These are phyloP conservation scores for Pollachius pollachius DNA, from an alignment of 2,113 vertebrate species.

Conservation along the genomic window DNA sequence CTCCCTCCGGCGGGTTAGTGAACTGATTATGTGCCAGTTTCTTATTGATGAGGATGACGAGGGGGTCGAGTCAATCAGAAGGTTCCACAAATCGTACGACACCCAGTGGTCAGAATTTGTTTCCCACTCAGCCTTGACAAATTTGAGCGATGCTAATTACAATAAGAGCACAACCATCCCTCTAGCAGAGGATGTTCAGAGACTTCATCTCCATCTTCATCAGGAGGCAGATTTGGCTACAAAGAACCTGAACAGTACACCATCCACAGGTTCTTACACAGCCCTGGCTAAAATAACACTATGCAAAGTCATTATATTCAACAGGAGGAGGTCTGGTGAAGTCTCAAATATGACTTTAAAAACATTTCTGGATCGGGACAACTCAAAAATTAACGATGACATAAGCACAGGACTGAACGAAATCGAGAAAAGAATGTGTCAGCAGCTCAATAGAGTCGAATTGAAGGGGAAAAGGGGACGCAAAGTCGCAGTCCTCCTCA, in stretches of 20 bases:
- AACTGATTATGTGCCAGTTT: background rate
- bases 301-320: background rate
- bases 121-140: background rate
- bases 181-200: background rate
- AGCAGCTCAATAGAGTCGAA: constrained; percentile 20
- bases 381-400: background rate
- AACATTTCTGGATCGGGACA: background rate
- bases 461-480: constrained; percentile 21
- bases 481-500: constrained; percentile 26
- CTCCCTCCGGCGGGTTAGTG: background rate
- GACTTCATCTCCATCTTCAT: background rate
- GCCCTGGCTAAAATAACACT: background rate
- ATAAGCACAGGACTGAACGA: background rate
- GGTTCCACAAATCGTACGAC: background rate
- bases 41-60: background rate
- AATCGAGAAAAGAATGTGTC: constrained; percentile 14
- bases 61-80: background rate
- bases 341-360: background rate
- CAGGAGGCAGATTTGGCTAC: background rate
- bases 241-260: background rate
- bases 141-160: background rate
- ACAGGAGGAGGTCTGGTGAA: background rate
- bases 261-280: background rate
- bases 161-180: background rate
- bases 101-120: background rate